Base-by-base conservation (phyloP, 2,888 invertebrate genomes). In the Urechis unicinctus region DNA sequence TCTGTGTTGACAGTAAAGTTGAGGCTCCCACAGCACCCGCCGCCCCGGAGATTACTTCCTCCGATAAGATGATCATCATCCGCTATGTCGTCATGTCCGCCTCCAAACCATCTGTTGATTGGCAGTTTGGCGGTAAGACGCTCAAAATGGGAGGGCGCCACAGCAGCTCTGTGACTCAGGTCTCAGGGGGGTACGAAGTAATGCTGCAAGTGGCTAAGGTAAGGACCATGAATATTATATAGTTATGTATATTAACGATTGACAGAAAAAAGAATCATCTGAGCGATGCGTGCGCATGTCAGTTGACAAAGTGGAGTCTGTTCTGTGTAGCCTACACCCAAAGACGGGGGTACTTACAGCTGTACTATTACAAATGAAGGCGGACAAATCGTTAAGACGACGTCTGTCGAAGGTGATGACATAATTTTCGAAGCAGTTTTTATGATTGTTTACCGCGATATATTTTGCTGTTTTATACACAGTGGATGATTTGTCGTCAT, bases 321-420 rank as follows among this genome's bases (percentile, higher is more conserved):
- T 28, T 53, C 13, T 22, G 74, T 78, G 41, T 70, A 91, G 89
- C 92, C 70, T 13, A 68, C 65, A 50, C 66, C 91, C 62, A 90
- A 91, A 73, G 97, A 98, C 82, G 95, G 95, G 69, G 98, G 97
- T 66, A 83, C 95, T 61, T 98, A 97, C 83, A 95, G 96, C 80
- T 96, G 97, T 59, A 62, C 66, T 22, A 64, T 73, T 73, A 95
- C 95, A 83, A 96, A 94, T 83, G 92, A 94, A 82, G 86, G 94
- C 73, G 96, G 96, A 78, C 95, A 96, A 81, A 92, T 92, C 79
- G 93, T 64, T 31, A 60, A 61, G 41, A 13, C 42, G n/a, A 48
- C 59, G 22, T 22, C 36, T n/a, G 41, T 55, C 3, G 48, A 55
- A 53, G 44, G 58, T 59, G 41, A 59, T n/a, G n/a, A n/a, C n/a